Conservation (phyloP, 2,888 invertebrate genomes). For the Diplolepis rosae region DNA sequence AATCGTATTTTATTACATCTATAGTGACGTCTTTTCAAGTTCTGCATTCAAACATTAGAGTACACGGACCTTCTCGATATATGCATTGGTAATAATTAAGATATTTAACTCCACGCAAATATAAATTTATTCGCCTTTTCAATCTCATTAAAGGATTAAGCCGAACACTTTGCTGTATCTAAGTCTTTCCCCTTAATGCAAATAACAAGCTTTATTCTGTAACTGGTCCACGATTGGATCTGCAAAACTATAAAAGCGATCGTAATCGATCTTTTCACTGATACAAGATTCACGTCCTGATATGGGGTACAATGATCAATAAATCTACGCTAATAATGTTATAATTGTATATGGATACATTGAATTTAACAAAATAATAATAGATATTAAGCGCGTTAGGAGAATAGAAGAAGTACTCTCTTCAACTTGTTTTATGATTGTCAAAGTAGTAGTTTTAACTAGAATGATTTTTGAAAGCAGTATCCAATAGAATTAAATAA, state of each 20-base stretch:
- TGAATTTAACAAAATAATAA: not conserved
- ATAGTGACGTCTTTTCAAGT: conserved; percentile 34
- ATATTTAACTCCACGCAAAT: conserved; percentile 47
- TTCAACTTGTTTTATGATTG: not conserved
- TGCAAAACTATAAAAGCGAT: conserved; percentile 12
- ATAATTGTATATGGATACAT: conserved; percentile 7
- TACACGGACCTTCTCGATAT: conserved; percentile 25
- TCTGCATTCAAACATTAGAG: conserved; percentile 11
- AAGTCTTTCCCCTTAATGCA: not conserved
- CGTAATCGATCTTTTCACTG: conserved; percentile 9
- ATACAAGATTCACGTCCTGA: conserved; percentile 6
- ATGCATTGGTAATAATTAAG: conserved; percentile 58
- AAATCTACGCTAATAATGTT: conserved; percentile 14
- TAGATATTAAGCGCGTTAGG: not conserved
- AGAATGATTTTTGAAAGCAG: not conserved
- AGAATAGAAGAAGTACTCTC: conserved; percentile 4
- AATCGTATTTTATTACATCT: conserved; percentile 65
- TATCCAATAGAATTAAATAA: not conserved
- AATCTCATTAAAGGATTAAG: not conserved
- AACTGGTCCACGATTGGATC: conserved; percentile 14
- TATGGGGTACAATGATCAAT: conserved; percentile 17
- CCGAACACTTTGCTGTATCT: not conserved
- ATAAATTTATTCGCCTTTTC: conserved; percentile 54
- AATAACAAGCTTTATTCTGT: conserved; percentile 15
- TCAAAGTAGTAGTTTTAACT: conserved; percentile 1